Base-by-base conservation (phyloP, 2,888 invertebrate species). In the Pogonocherus hispidulus region DNA sequence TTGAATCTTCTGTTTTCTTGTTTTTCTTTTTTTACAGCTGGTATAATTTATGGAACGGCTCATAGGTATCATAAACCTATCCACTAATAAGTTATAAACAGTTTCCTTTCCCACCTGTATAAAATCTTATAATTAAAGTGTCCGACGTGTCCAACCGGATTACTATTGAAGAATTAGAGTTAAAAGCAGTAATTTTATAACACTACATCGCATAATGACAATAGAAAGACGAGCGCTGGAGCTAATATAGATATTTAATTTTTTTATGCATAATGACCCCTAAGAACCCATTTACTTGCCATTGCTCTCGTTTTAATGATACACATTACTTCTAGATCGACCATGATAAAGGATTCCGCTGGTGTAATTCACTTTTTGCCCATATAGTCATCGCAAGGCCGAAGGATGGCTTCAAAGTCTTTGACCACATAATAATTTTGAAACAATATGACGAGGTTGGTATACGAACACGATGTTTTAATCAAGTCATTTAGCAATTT, bases 251-350 rank as follows among this genome's bases (percentile, higher is more conserved):
- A 41, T 41, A 41, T 41, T 41, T 14, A 41, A 27, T 16, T 52
- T 52, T 51, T 22, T 16, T 51, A 27, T n/a, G 16, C n/a, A 6
- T 27, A 32, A 32, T 52, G 18, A 18, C 18, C 32, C 52, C 11
- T 16, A 19, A 23, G 18, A 52, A 23, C 51, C 5, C 27, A 52
- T 18, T 52, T 16, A 32, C 32, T 32, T 32, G 19, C 18, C 32
- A 32, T 32, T 32, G 32, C 32, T 52, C 19, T 32, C 52, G 16
- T 52, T 52, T n/a, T 52, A 52, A 32, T 32, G 41, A 41, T 14
- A 52, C 18, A 35, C 19, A 52, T 52, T 52, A 52, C 22, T 52
- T 32, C 18, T 52, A 52, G 52, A 52, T 18, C 32, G 52, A 52
- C 16, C 18, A 52, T 16, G 6, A 27, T 32, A 51, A 52, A 52